Conservation (phyloP, 2,113 vertebrate species). For the Miniopterus natalensis region DNA sequence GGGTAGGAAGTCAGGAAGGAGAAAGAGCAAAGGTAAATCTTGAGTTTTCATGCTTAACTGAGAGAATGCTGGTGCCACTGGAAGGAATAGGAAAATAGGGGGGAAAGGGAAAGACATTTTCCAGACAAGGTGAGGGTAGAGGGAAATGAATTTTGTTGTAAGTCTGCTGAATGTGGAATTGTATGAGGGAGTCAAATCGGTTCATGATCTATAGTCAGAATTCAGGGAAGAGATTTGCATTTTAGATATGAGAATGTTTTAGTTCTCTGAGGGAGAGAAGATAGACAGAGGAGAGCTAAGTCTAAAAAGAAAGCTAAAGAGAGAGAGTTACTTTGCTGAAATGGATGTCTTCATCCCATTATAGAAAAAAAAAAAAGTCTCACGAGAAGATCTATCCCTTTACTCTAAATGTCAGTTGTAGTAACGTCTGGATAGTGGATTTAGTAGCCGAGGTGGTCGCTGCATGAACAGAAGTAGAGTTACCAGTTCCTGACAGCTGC, state of each 20-base stretch:
- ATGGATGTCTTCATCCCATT: conserved; percentile 10
- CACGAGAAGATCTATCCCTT: conserved; percentile 67
- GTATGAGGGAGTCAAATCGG: not conserved
- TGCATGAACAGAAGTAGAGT: conserved; percentile 83
- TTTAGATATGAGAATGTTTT: not conserved
- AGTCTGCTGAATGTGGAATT: conserved; percentile 35
- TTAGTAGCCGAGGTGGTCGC: conserved; percentile 77
- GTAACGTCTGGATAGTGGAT: conserved; percentile 73
- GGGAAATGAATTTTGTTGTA: not conserved
- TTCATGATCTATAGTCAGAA: conserved; percentile 20
- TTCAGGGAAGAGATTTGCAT: not conserved
- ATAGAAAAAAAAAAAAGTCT: conserved; percentile 55
- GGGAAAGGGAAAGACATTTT: not conserved
- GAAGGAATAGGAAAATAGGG: not conserved
- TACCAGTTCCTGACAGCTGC: conserved; percentile 90
- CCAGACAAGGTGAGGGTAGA: not conserved
- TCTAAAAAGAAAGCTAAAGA: not conserved
- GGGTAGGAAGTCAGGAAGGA: not conserved
- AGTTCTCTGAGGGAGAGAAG: not conserved
- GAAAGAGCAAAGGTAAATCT: conserved; percentile 24
- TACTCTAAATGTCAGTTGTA: conserved; percentile 62
- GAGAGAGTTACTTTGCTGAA: conserved; percentile 45
- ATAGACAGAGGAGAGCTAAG: not conserved
- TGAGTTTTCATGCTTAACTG: not conserved
- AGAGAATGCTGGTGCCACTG: not conserved